Evolutionary conservation across 1,140 invertebrate species (phyloP), one percentile per base, ranked within the genome.

Genomic region (Drosophila mauritiana): DNA sequence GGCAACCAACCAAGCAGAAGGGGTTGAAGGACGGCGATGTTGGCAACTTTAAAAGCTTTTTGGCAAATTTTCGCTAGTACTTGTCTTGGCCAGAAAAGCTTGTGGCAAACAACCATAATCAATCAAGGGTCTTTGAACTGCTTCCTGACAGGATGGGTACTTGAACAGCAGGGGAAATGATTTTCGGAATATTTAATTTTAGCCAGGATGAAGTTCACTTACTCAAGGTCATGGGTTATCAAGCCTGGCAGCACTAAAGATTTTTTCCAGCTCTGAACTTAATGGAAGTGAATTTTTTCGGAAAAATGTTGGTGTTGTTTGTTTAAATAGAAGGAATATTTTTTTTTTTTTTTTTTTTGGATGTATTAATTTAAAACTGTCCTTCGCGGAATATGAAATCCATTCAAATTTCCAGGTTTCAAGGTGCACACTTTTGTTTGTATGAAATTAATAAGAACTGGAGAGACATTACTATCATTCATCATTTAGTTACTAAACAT

Each of bases 41-140:
- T 70, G 36, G 36, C 20, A 57, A 72, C 62, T 74, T 75, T 58
- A 70, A 63, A 76, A 77, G 78, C 73, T 56, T 76, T 80, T 70
- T 59, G 58, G 42, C 64, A 76, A 73, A 80, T 45, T 49, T 70
- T 8, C 13, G 12, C 42, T 36, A 40, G 42, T 70, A 27, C 65
- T 22, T 49, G 49, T 36, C 36, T 17, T n/a, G 59, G 27, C 17
- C 48, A 10, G 42, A 25, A 42, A 49, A 34, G 27, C 51, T 69
- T 70, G 25, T 70, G 64, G 36, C 51, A 36, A 34, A 55, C 36
- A 70, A 46, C 68, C 67, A 70, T 48, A 70, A 70, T 70, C 68
- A 70, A 72, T 70, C 64, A 49, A 13, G 40, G 27, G 43, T 22
- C 43, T 48, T 34, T 39, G 10, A 55, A 56, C 49, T 34, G 20